phyloP scores from a whole-genome alignment of 2,888 invertebrate species.

The Lapara coniferarum region DNA sequence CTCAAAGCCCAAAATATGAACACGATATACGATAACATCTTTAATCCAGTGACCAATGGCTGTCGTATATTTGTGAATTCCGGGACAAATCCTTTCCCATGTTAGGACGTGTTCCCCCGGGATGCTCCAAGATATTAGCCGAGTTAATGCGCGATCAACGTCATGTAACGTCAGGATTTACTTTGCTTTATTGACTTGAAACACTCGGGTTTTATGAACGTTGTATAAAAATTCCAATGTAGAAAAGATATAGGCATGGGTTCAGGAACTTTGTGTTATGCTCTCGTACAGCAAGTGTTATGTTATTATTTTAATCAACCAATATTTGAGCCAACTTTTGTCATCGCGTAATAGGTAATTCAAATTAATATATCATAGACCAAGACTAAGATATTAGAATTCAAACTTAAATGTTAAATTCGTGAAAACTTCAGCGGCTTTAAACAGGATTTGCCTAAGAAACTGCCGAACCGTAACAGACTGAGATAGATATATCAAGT shows the following conservation, averaged over 20 bases:
- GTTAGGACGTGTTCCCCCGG: constrained; percentile 11
- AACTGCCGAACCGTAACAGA: constrained; percentile 11
- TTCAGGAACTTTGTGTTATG: background rate
- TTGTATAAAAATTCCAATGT: too few relatives aligned
- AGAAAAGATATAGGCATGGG: too few relatives aligned
- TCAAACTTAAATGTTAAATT: background rate
- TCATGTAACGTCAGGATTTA: constrained; percentile 11
- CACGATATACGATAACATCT: constrained; percentile 18
- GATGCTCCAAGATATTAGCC: background rate
- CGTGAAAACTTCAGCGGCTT: background rate
- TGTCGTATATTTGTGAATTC: constrained; percentile 25
- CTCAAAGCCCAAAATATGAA: background rate
- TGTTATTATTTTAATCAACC: background rate
- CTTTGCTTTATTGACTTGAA: background rate
- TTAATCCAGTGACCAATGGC: constrained; percentile 27
- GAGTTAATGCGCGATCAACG: constrained; percentile 15
- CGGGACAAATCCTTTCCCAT: background rate
- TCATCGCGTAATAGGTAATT: background rate
- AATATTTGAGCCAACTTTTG: background rate
- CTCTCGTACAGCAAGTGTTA: too few relatives aligned
- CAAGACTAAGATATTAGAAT: too few relatives aligned
- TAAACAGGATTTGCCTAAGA: background rate
- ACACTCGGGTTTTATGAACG: background rate
- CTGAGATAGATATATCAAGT: constrained; percentile 7
- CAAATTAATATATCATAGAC: background rate